Percentiles rank a stretch among this genome's conserved stretches.
Evolutionary conservation across 2,113 vertebrate species (phyloP).

Genomic region (Micromys minutus): DNA sequence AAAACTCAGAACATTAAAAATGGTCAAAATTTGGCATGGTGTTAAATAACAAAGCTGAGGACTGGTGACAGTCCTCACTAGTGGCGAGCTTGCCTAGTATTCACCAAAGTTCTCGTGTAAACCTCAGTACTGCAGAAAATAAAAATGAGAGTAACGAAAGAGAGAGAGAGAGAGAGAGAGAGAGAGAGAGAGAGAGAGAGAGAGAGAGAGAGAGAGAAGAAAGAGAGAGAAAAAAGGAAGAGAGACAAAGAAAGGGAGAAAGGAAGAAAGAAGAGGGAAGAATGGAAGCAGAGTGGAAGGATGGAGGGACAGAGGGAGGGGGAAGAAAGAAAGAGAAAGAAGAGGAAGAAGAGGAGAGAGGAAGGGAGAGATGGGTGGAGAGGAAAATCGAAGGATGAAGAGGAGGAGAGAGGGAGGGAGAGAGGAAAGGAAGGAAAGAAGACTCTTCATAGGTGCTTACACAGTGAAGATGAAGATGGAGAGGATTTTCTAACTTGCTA

Average conservation of each 20-base stretch:
- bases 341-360: background rate
- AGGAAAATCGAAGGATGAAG: background rate
- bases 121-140: background rate
- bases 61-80: background rate
- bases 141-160: too few species aligned
- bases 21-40: background rate
- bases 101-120: background rate
- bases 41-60: background rate
- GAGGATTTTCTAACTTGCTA: background rate
- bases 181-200: rapidly evolving
- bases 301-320: too few species aligned
- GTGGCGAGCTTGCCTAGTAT: background rate
- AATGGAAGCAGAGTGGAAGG: background rate
- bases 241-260: rapidly evolving
- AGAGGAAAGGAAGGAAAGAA: background rate
- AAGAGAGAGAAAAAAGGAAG: rapidly evolving
- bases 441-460: background rate
- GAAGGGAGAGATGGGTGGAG: background rate
- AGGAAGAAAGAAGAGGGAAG: background rate
- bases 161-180: rapidly evolving
- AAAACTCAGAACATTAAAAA: background rate
- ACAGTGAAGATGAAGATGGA: background rate
- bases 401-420: too few species aligned
- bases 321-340: rapidly evolving
- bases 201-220: rapidly evolving